Evolutionary conservation across 2,888 invertebrate species (phyloP).

Genomic region (Leptinotarsa peninsularis): DNA sequence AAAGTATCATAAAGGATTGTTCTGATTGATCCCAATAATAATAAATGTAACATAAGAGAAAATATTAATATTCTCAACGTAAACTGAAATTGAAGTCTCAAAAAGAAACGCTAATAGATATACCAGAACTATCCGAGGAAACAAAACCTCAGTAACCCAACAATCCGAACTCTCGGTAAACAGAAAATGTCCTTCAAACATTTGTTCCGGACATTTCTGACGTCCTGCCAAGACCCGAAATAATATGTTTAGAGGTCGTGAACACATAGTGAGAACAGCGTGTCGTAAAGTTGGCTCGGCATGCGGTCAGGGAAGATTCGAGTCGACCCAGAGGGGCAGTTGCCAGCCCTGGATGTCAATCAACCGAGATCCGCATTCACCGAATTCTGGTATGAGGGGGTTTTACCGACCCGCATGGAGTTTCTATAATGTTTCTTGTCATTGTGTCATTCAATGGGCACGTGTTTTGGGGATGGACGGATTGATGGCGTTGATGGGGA

Average conservation of each 20-base stretch:
- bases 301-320: conserved; percentile 2
- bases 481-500: neutral
- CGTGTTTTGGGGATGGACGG: neutral
- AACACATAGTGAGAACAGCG: neutral
- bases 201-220: neutral
- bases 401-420: neutral
- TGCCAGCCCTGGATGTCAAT: conserved; percentile 3
- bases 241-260: neutral
- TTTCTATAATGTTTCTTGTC: neutral
- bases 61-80: too few species aligned
- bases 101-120: too few species aligned
- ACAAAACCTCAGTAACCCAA: too few species aligned
- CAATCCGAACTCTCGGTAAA: neutral
- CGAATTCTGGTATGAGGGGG: neutral
- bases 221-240: neutral
- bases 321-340: neutral
- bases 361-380: neutral
- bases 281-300: neutral
- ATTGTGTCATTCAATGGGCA: neutral
- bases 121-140: too few species aligned
- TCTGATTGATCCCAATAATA: too few species aligned
- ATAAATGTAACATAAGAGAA: too few species aligned
- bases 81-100: too few species aligned
- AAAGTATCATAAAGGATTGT: too few species aligned
- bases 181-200: neutral